Evolutionary conservation across 2,113 vertebrate genomes (phyloP).

Genomic region (Alces alces): DNA sequence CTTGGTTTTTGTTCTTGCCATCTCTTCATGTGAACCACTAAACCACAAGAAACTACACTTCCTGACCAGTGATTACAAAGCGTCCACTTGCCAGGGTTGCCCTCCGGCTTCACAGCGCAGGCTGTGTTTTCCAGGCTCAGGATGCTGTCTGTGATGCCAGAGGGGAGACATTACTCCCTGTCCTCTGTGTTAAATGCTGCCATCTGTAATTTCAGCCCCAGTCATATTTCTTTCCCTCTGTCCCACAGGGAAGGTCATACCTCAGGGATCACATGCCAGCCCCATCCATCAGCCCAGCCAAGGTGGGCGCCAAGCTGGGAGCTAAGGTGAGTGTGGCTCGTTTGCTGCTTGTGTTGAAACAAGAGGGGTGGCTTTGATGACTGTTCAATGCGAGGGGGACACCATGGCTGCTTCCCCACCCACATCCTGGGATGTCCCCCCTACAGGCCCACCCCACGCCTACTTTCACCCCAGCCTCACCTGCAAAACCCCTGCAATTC

Average conservation of each 20-base stretch:
- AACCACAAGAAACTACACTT: neutral
- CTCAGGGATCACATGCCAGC: neutral
- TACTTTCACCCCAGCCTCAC: neutral
- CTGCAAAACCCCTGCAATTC: fast-evolving
- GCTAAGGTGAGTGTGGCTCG: slow-evolving; percentile 11
- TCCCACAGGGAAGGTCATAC: slow-evolving; percentile 41
- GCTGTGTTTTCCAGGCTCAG: neutral
- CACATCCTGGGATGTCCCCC: fast-evolving
- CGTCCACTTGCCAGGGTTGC: too few species aligned
- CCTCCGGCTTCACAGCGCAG: fast-evolving
- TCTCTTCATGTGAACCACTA: fast-evolving
- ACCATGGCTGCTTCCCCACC: neutral
- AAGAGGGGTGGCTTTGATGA: neutral
- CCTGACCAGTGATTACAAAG: fast-evolving
- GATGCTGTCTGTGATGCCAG: neutral
- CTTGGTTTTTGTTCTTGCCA: neutral
- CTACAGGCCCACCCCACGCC: fast-evolving
- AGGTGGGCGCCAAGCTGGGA: neutral
- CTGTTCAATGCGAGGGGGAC: fast-evolving
- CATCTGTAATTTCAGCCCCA: neutral
- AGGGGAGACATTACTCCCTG: neutral
- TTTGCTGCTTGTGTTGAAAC: neutral
- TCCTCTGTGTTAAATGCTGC: neutral
- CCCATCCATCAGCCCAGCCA: neutral
- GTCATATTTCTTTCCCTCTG: neutral